Evolutionary conservation across 2,888 invertebrate species (phyloP).

Genomic region (Syritta pipiens): DNA sequence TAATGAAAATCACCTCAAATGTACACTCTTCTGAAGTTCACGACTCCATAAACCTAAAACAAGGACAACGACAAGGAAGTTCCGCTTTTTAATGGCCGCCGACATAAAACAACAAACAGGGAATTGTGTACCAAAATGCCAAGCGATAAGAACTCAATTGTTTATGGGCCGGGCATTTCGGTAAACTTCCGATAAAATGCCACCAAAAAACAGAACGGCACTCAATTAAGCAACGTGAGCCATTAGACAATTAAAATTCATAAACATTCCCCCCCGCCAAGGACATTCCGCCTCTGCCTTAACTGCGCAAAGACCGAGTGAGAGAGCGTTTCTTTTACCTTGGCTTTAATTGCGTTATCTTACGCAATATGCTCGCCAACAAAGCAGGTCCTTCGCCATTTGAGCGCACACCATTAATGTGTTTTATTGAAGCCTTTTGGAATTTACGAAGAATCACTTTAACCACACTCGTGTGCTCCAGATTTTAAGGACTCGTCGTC

Average conservation of each 20-base stretch:
- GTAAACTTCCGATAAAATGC: slow-evolving; percentile 9
- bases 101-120: background rate
- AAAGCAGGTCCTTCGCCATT: slow-evolving; percentile 4
- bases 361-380: slow-evolving; percentile 23
- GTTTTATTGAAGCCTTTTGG: background rate
- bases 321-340: background rate
- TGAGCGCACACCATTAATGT: slow-evolving; percentile 1
- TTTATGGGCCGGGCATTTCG: slow-evolving; percentile 7
- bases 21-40: no score
- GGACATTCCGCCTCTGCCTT: background rate
- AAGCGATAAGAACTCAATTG: slow-evolving; percentile 27
- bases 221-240: slow-evolving; percentile 28
- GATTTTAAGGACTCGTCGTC: background rate
- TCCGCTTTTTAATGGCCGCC: background rate
- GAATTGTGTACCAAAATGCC: background rate
- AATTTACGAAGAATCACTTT: background rate
- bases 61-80: background rate
- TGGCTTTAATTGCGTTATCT: slow-evolving; percentile 39
- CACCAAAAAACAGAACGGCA: slow-evolving; percentile 9
- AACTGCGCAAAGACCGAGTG: background rate
- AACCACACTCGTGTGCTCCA: background rate
- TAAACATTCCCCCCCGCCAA: slow-evolving; percentile 23
- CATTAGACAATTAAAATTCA: slow-evolving; percentile 43
- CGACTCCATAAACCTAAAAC: background rate
- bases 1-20: no score